Conservation (phyloP, 2,888 invertebrate species). For the Apodemia zela region DNA sequence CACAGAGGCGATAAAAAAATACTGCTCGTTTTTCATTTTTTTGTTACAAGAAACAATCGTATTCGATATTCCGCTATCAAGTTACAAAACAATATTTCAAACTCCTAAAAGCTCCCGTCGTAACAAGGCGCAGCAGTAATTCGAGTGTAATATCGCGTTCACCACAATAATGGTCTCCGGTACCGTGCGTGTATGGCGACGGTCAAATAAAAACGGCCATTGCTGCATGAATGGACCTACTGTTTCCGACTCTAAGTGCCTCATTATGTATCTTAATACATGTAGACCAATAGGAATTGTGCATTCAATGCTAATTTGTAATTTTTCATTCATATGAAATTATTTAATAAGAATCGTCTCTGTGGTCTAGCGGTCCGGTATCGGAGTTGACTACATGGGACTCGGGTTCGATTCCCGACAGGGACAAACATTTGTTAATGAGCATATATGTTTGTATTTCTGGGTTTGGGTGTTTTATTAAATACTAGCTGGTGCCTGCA, state of each 20-base stretch:
- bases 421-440: too few species aligned
- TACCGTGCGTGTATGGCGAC: constrained; percentile 41
- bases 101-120: constrained; percentile 19
- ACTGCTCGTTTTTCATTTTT: too few species aligned
- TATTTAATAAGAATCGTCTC: too few species aligned
- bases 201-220: constrained; percentile 64
- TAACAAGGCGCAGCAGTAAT: constrained; percentile 19
- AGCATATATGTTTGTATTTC: too few species aligned
- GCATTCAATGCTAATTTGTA: constrained; percentile 1
- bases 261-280: constrained; percentile 48
- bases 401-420: too few species aligned
- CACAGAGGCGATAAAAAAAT: too few species aligned
- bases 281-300: constrained; percentile 21
- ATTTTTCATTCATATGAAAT: background rate
- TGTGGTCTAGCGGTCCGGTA: too few species aligned
- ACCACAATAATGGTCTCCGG: constrained; percentile 33
- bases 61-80: too few species aligned
- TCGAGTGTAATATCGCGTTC: constrained; percentile 29
- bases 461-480: too few species aligned
- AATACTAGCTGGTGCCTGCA: too few species aligned
- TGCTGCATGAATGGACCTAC: constrained; percentile 65
- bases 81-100: background rate
- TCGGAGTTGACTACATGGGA: too few species aligned
- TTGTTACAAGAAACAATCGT: too few species aligned
- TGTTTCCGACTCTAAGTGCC: constrained; percentile 49